Evolutionary conservation across 2,113 vertebrate genomes (phyloP), one percentile per base, ranked within the genome.

Genomic region (Zosterops lateralis): DNA sequence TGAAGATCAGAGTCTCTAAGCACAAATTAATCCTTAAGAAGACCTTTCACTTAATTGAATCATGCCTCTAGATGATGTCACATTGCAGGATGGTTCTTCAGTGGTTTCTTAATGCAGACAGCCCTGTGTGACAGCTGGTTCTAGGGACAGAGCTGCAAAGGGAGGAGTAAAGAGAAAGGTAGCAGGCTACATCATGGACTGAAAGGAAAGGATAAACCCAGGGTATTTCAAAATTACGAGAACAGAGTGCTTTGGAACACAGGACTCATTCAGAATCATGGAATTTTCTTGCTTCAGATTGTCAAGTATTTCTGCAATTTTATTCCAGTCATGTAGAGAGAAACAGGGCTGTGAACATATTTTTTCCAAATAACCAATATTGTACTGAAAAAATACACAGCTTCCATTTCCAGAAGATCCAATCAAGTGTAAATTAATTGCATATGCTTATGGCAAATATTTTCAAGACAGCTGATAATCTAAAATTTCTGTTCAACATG

Each of bases 1-100:
- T 58, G 9, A 87, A 85, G 71, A 90, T 85, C 62, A 82, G 40
- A 15, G 36, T 86, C 65, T 75, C 31, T 89, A 60, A 91, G 84
- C 42, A 96, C 42, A 93, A 91, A 87, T 90, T 79, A 94, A 90
- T 87, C 47, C 74, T 85, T 42, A 76, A 58, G 47, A 92, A 62
- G 65, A 72, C 45, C 53, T 95, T 95, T 90, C 40, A 20, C 22
- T 62, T 95, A 91, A 87, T 54, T 65, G 78, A 94, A 57, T 87
- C 50, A 38, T 73, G 62, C 32, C 19, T 80, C 38, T 79, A 38
- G 79, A 58, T 38, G 81, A 83, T 73, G 62, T 66, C 71, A 68
- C 36, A 32, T 10, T 0, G 0, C 6, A 17, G 22, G 40, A 72
- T 7, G 7, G 36, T 8, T 89, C 50, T 91, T 82, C 77, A 57